Percentiles rank a stretch among this genome's conserved stretches.
These are phyloP conservation scores for Coelinius sp. DNA, from an alignment of 2,888 invertebrate genomes.

Conservation along the genomic window DNA sequence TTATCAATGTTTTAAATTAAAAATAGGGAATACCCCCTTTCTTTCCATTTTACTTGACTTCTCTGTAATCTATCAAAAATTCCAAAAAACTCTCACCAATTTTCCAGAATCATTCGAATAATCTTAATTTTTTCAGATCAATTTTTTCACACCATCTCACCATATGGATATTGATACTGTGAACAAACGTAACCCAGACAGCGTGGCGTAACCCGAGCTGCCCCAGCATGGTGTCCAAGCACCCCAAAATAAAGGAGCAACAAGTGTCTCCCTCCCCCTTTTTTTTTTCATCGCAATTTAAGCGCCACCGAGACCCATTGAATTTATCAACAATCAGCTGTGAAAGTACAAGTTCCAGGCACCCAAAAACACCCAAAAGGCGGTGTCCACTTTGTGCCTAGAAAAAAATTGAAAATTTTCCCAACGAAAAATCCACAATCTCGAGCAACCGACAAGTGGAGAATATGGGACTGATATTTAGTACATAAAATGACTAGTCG, in stretches of 20 bases:
- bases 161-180: constrained; percentile 42
- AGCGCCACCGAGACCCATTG: constrained; percentile 47
- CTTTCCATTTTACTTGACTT: too few species aligned
- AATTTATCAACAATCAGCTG: constrained; percentile 46
- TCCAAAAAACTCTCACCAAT: too few species aligned
- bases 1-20: too few species aligned
- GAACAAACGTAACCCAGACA: constrained; percentile 62
- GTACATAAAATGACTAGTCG: too few species aligned
- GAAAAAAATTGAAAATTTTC: background rate
- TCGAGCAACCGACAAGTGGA: background rate
- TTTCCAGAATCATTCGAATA: background rate
- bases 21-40: too few species aligned
- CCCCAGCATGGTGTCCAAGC: constrained; percentile 40
- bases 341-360: constrained; percentile 45
- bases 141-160: background rate
- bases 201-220: constrained; percentile 60
- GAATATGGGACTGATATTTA: background rate
- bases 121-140: background rate
- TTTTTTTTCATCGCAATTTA: constrained; percentile 42
- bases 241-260: constrained; percentile 27
- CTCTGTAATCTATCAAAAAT: too few species aligned
- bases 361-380: background rate
- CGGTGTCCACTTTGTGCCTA: constrained; percentile 2
- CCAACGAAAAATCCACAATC: background rate
- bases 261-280: constrained; percentile 15